phyloP scores from a whole-genome alignment of 1,140 invertebrate species.

The Doryteuthis pealeii region DNA sequence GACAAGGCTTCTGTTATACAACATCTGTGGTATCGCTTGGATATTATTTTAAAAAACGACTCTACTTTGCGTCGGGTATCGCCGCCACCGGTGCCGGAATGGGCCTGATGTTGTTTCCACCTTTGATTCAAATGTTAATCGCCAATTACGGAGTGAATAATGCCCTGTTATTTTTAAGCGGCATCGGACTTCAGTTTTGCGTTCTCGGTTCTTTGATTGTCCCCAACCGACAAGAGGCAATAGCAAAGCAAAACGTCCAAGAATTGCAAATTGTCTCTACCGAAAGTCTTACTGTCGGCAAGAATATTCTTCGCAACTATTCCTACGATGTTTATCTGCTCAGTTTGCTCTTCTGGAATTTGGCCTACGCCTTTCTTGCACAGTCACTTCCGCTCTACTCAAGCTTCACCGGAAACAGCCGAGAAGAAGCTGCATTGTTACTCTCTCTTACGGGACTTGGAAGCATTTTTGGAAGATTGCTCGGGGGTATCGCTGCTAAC shows the following conservation, averaged over 20 bases:
- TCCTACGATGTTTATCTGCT: constrained; percentile 17
- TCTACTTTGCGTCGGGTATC: constrained; percentile 25
- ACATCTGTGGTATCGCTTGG: constrained; percentile 24
- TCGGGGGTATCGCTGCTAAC: constrained; percentile 23
- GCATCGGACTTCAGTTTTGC: background rate
- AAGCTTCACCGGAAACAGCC: constrained; percentile 14
- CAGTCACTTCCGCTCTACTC: constrained; percentile 26
- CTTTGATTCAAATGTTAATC: background rate
- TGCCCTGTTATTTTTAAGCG: background rate
- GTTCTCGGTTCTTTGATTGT: background rate
- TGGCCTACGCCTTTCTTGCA: constrained; percentile 21
- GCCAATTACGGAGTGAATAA: background rate
- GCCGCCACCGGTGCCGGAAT: constrained; percentile 24
- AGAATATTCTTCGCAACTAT: constrained; percentile 18
- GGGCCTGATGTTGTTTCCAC: constrained; percentile 25
- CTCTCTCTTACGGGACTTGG: constrained; percentile 24
- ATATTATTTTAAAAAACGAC: constrained; percentile 31
- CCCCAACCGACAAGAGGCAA: background rate
- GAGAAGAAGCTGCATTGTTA: constrained; percentile 24
- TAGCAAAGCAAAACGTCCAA: background rate
- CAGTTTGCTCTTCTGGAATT: constrained; percentile 19
- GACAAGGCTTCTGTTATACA: constrained; percentile 22
- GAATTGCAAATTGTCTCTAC: background rate
- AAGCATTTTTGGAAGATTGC: constrained; percentile 22
- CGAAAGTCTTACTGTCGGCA: background rate